Evolutionary conservation across 2,797 vertebrate genomes (phyloP).

Genomic region (Petrocephalus sullivani): DNA sequence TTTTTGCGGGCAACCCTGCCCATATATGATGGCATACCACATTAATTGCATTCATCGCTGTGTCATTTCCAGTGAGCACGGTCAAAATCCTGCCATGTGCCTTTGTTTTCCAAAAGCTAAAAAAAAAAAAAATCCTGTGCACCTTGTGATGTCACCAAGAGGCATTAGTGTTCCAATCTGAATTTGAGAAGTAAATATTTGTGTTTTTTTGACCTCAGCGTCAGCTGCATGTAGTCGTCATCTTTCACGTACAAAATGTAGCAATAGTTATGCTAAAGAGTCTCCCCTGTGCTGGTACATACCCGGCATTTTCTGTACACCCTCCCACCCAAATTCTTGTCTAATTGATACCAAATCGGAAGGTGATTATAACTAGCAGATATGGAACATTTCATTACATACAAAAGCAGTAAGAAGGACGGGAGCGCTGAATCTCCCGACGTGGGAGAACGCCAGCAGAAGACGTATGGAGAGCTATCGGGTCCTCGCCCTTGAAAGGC

Average conservation of each 20-base stretch:
- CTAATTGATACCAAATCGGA: neutral
- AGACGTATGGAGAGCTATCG: neutral
- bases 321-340: neutral
- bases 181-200: neutral
- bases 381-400: neutral
- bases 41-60: neutral
- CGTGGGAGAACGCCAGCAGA: neutral
- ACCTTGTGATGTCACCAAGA: neutral
- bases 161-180: neutral
- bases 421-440: neutral
- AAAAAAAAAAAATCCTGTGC: neutral
- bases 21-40: neutral
- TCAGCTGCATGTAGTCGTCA: neutral
- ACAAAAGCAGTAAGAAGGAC: neutral
- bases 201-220: neutral
- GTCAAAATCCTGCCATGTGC: too few species aligned
- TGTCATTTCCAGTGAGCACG: neutral
- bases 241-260: neutral
- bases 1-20: neutral
- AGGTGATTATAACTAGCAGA: neutral
- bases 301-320: neutral
- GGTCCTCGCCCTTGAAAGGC: neutral
- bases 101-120: neutral
- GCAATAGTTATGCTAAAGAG: neutral
- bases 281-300: neutral